Conservation (phyloP, 2,797 vertebrate species). For the Dryobates pubescens region DNA sequence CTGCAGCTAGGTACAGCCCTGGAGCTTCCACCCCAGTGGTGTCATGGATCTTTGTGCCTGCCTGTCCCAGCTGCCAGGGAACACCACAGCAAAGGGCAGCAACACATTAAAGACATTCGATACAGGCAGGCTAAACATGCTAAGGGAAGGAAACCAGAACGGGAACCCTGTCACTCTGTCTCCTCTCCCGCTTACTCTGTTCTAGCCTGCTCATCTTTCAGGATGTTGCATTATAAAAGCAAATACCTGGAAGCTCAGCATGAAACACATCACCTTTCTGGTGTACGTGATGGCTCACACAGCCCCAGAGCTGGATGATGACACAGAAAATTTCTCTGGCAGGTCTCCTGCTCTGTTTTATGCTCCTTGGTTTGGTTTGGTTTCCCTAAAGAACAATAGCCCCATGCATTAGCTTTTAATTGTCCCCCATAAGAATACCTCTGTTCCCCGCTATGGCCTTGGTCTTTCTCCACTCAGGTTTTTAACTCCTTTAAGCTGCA, state of each 20-base stretch:
- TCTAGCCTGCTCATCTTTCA: conserved; percentile 32
- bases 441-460: neutral
- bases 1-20: neutral
- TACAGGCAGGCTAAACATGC: neutral
- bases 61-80: neutral
- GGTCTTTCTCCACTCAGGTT: neutral
- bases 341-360: neutral
- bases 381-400: neutral
- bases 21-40: neutral
- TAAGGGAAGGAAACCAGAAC: neutral
- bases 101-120: neutral
- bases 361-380: neutral
- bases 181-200: neutral
- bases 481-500: neutral
- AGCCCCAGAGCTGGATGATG: neutral
- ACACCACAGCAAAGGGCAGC: neutral
- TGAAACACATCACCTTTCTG: neutral
- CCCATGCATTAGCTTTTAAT: neutral
- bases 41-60: neutral
- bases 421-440: neutral
- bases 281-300: neutral
- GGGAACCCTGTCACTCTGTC: neutral
- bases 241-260: conserved; percentile 41
- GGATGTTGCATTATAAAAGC: conserved; percentile 45
- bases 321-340: neutral